Evolutionary conservation across 2,888 invertebrate genomes (phyloP), one percentile per base, ranked within the genome.

Genomic region (Drosophila testacea): DNA sequence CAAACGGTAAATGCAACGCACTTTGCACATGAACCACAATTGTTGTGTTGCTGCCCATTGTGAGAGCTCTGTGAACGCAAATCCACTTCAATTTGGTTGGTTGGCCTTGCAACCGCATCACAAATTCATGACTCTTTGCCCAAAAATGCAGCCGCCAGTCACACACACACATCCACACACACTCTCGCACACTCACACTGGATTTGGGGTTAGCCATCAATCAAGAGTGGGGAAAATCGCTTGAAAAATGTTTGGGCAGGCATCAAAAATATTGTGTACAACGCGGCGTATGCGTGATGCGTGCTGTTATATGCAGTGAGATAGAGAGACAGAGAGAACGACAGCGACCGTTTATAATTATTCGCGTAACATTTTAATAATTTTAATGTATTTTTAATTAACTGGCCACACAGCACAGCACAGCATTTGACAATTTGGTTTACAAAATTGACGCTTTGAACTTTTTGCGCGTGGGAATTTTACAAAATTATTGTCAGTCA

Each of bases 311-410:
- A 9, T 38, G n/a, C 28, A 32, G 9, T 9, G 16, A 10, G 2
- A 16, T 4, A 6, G 7, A 3, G 22, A 10, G 10, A 36, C 5
- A 22, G n/a, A 30, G n/a, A 30, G 3, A 32, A 3, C 7, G 38
- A 41, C 4, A 13, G 11, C 32, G 42, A 27, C 5, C 68, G 57
- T 44, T 68, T 63, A 62, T 74, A 86, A 83, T 86, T 77, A 83
- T 78, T 38, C 44, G 47, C 66, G 50, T 56, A 54, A 78, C 71
- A 68, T 84, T 87, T 79, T 79, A 82, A 79, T 84, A 84, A 84
- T 69, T 82, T 71, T 68, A 79, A 81, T 87, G 81, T 67, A 75
- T 82, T 79, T 87, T 87, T 87, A 87, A 83, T 83, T 84, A 87
- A 87, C 79, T 55, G n/a, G 47, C 52, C 62, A n/a, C 56, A 6